These are phyloP conservation scores for Alaudala cheleensis DNA, from an alignment of 2,113 vertebrate species.

Conservation along the genomic window DNA sequence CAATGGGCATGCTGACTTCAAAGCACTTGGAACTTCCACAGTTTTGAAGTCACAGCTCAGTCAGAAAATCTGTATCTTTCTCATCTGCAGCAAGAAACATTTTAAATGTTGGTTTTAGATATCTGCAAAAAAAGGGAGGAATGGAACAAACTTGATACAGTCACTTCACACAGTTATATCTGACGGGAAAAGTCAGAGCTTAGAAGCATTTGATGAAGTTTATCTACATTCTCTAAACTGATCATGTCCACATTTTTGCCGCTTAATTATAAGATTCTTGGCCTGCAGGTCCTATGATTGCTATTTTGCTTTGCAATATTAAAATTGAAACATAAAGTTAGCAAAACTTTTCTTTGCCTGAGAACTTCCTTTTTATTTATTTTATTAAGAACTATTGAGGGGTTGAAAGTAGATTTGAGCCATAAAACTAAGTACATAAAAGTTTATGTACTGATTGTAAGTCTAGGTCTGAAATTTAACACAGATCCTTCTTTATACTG, in stretches of 20 bases:
- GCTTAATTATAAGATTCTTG: background rate
- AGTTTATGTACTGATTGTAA: background rate
- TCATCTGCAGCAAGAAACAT: background rate
- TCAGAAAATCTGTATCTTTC: background rate
- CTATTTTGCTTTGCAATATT: background rate
- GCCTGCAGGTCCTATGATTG: background rate
- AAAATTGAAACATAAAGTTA: background rate
- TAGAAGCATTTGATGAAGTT: background rate
- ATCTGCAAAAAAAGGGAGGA: background rate
- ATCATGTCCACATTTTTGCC: slow-evolving; percentile 8
- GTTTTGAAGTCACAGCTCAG: background rate
- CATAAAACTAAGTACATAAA: background rate
- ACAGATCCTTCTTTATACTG: background rate
- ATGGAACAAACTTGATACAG: background rate
- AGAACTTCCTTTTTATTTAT: background rate
- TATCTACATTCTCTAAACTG: background rate
- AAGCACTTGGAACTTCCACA: background rate
- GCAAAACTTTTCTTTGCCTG: background rate
- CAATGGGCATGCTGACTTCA: background rate
- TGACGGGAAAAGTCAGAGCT: background rate
- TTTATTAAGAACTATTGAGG: background rate
- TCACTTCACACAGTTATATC: background rate
- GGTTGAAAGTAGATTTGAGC: background rate
- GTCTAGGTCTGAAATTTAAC: background rate
- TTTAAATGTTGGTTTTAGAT: background rate